Base-by-base conservation (phyloP, 2,797 vertebrate genomes). In the Eupleurogrammus muticus region DNA sequence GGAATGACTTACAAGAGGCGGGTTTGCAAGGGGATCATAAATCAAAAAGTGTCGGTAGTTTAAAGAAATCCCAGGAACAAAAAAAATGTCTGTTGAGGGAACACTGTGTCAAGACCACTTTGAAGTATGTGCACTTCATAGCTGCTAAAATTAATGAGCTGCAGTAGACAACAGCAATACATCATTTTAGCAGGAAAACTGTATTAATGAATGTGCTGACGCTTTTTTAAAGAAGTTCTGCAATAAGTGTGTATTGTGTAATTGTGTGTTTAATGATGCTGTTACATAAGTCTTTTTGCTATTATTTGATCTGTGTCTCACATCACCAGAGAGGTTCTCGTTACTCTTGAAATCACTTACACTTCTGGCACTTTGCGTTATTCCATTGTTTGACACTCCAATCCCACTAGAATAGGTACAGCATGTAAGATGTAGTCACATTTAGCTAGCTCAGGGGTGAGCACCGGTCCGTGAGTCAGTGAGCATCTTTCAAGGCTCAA, bases 101-200 rank as follows among this genome's bases (percentile, higher is more conserved):
- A 36, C 61, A 40, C 44, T 5, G 7, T 6, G 38, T 66, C 40
- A 17, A 54, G 19, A 50, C 36, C 42, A 46, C 28, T 21, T 12
- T 62, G 47, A 36, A 57, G 34, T 17, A 51, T 67, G 49, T 70
- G n/a, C 21, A 55, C 38, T 46, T 35, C 24, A 56, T 28, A 42
- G 60, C 16, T 24, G n/a, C 49, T 34, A 0, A 34, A 35, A 62
- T 16, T 42, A 54, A 50, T 38, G 9, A 34, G 38, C 10, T 14
- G 28, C 14, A 28, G 5, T 51, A 2, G 19, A 35, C 11, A 17
- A 36, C 1, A 13, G 19, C 34, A 20, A 48, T 28, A 34, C 12
- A 34, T 34, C 5, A 38, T 48, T 14, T 49, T 34, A 65, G 23
- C 48, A 51, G 13, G 19, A 10, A 56, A 51, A 72, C 17, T 3